phyloP scores from a whole-genome alignment of 1,140 invertebrate species.

The Sitobion miscanthi region DNA sequence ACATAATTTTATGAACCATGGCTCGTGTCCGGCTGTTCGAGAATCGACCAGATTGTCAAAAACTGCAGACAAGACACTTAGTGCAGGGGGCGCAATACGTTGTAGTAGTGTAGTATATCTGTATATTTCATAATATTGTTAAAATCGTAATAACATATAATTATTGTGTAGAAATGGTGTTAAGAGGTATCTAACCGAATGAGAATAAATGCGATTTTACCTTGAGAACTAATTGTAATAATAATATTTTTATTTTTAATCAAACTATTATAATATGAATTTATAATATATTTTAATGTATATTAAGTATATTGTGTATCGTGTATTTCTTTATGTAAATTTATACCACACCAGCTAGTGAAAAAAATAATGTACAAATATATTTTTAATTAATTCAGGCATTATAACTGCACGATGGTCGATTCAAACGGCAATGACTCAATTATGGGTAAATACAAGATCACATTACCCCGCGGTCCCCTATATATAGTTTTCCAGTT shows the following conservation, averaged over 20 bases:
- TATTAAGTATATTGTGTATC: background rate
- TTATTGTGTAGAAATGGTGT: background rate
- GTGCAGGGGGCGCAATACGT: background rate
- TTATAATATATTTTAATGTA: background rate
- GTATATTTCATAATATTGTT: background rate
- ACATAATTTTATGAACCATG: background rate
- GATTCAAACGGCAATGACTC: background rate
- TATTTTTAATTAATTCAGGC: background rate
- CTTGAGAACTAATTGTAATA: constrained; percentile 13
- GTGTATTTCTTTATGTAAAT: background rate
- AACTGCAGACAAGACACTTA: background rate
- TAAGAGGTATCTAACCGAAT: background rate
- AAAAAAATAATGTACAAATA: background rate
- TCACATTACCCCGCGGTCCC: background rate
- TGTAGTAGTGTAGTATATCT: background rate
- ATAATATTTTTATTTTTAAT: background rate
- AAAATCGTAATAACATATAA: background rate
- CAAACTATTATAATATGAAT: background rate
- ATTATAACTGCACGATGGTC: background rate
- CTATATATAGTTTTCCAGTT: background rate
- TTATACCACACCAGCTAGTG: background rate
- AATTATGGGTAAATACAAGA: background rate
- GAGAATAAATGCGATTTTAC: background rate
- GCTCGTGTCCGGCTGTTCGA: background rate
- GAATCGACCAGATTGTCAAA: background rate